A percentile compares a stretch with the other conserved stretches of the same genome.
phyloP scores from a whole-genome alignment of 2,797 vertebrate genomes.

The Hybognathus amarus region DNA sequence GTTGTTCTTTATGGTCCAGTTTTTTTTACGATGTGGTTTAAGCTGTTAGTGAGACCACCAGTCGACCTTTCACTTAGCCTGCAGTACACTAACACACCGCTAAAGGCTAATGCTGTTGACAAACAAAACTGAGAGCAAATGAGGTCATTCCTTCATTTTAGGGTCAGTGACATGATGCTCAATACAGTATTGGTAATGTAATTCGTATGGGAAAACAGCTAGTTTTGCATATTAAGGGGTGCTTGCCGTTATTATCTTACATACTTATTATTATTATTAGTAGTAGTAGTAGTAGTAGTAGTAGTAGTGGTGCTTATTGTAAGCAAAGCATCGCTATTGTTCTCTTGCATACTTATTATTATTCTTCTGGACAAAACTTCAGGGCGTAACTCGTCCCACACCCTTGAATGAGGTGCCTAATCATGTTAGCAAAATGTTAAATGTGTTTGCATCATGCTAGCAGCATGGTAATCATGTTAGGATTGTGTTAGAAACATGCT shows the following conservation, averaged over 20 bases:
- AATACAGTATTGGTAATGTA: neutral
- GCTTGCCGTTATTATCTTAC: neutral
- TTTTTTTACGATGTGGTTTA: conserved; percentile 81
- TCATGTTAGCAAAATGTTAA: neutral
- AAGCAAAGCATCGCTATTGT: no score
- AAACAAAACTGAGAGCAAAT: neutral
- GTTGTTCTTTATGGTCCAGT: conserved; percentile 80
- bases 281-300: no score
- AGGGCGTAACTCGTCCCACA: neutral
- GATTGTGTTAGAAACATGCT: neutral
- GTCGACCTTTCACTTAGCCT: conserved; percentile 76
- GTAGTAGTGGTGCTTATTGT: no score
- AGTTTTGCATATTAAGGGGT: neutral
- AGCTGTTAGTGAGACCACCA: conserved; percentile 81
- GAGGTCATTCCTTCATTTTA: neutral
- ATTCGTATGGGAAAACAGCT: neutral
- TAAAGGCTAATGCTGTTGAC: conserved; percentile 15
- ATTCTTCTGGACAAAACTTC: neutral
- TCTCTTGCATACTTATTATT: neutral
- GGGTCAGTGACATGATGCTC: neutral
- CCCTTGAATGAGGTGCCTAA: neutral
- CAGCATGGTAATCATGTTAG: no score
- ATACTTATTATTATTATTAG: no score
- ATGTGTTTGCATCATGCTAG: no score
- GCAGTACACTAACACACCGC: conserved; percentile 61